Evolutionary conservation across 1,140 invertebrate genomes (phyloP), one percentile per base, ranked within the genome.

Genomic region (Euwallacea fornicatus): DNA sequence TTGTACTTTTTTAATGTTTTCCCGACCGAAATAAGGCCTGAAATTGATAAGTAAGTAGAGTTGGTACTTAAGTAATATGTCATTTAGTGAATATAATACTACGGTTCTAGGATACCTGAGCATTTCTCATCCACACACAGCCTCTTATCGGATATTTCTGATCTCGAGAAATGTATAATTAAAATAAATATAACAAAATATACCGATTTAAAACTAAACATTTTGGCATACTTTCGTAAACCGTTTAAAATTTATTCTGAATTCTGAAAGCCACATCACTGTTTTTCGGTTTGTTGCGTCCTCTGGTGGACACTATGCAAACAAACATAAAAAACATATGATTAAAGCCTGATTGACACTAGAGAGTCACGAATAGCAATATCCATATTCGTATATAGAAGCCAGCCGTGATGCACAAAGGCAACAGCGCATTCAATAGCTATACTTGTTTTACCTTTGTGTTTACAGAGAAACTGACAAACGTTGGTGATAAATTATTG

Each of bases 21-120:
- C 10, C 86, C 90, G 75, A 81, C 76, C 1, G 90, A 90, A 73
- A 93, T 84, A 53, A 86, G 86, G 76, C 82, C 90, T 93, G 80
- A 76, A 86, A 86, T 11, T 71, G 76, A 76, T 63, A 69, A 78
- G 61, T 61, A 72, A 76, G 53, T 43, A 53, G n/a, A 55, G n/a
- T 68, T 33, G 21, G 21, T 33, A 33, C 21, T 33, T 33, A 33
- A 33, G 21, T 4, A 46, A 64, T 54, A 67, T 53, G 61, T 61
- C 33, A 11, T 50, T 50, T 2, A 50, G 1, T 11, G 13, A 13
- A 13, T 50, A 13, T 50, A 13, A 50, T 10, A 50, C 10, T 50
- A 50, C 4, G 47, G 10, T 42, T 69, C 56, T 43, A n/a, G 63
- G 61, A 72, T 85, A 88, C 86, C 82, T 82, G 84, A 83, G 78